Evolutionary conservation across 2,113 vertebrate species (phyloP).

Genomic region (Campylorhamphus procurvoides): DNA sequence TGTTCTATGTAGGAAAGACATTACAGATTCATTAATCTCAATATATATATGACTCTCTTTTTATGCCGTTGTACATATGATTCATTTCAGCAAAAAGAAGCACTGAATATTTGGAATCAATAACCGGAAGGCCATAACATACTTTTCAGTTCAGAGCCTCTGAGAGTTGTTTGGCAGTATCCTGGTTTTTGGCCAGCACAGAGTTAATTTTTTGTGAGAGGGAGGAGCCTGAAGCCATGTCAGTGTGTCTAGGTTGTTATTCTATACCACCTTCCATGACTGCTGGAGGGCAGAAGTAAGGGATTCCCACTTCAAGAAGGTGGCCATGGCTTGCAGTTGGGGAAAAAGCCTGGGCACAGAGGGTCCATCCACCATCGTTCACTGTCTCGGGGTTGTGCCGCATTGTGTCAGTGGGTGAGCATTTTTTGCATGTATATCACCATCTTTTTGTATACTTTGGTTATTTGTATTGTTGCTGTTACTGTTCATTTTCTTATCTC

Average conservation of each 20-base stretch:
- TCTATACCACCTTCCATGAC: background rate
- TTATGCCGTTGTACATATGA: background rate
- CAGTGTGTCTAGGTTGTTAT: background rate
- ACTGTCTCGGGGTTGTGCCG: fast-evolving
- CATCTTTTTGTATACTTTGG: background rate
- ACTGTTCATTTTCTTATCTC: background rate
- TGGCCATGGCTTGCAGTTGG: fast-evolving
- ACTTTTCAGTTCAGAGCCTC: background rate
- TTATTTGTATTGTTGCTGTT: background rate
- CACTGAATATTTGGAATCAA: background rate
- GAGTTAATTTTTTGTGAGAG: background rate
- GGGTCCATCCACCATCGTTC: background rate
- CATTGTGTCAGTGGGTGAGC: background rate
- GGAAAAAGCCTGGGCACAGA: fast-evolving
- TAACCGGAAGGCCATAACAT: background rate
- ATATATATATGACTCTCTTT: background rate
- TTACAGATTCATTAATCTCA: background rate
- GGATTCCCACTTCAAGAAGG: background rate
- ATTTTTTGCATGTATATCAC: background rate
- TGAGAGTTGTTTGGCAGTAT: background rate
- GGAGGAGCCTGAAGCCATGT: background rate
- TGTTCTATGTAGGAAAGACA: background rate
- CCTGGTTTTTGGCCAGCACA: background rate
- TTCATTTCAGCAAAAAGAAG: background rate
- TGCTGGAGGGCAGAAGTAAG: background rate